phyloP scores from a whole-genome alignment of 2,797 vertebrate genomes.

The Periophthalmus magnuspinnatus region DNA sequence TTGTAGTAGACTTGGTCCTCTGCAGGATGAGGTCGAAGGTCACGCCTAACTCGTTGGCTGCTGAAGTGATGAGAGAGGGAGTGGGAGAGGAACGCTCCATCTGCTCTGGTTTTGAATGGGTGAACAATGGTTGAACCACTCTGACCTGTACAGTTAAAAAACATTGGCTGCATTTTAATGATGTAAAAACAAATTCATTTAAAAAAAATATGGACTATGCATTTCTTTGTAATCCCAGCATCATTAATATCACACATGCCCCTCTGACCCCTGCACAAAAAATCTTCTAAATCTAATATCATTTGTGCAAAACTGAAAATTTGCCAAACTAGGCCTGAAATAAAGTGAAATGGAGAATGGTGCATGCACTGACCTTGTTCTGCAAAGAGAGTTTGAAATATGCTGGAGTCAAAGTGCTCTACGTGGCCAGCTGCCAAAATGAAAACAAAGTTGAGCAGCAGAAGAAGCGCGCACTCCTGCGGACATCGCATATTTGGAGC shows the following conservation, averaged over 20 bases:
- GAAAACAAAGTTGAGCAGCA: slow-evolving; percentile 78
- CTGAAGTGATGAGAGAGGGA: slow-evolving; percentile 74
- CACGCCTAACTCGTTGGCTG: slow-evolving; percentile 73
- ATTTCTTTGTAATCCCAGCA: neutral
- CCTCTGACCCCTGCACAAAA: neutral
- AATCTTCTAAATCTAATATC: neutral
- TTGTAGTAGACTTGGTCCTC: slow-evolving; percentile 82
- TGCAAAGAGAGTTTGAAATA: slow-evolving; percentile 74
- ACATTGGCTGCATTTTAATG: neutral
- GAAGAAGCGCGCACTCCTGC: slow-evolving; percentile 75
- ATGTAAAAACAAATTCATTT: neutral
- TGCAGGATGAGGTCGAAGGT: slow-evolving; percentile 39
- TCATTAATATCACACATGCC: neutral
- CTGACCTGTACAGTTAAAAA: slow-evolving; percentile 65
- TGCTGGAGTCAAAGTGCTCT: slow-evolving; percentile 62
- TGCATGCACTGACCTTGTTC: slow-evolving; percentile 85
- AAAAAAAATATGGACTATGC: neutral
- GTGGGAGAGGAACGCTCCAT: slow-evolving; percentile 85
- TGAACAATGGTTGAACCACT: slow-evolving; percentile 81
- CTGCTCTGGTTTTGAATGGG: slow-evolving; percentile 81
- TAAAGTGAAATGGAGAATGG: neutral
- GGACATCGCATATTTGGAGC: slow-evolving; percentile 85
- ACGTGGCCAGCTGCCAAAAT: slow-evolving; percentile 74
- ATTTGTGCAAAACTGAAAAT: neutral
- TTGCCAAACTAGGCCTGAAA: neutral